Evolutionary conservation across 2,797 vertebrate genomes (phyloP).

Genomic region (Helostoma temminkii): DNA sequence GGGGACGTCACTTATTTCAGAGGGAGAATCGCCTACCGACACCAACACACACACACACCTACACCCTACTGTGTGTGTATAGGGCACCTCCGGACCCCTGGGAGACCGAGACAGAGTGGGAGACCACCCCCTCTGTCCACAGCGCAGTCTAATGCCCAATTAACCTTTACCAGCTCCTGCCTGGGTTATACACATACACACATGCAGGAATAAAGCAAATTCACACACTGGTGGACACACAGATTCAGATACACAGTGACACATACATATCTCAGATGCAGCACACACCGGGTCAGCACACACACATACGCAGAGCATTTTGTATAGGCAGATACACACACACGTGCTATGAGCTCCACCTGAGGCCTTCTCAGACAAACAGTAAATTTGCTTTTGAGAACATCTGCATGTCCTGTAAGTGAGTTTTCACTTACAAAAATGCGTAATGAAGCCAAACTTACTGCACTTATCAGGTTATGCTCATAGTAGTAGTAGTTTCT

Average conservation of each 20-base stretch:
- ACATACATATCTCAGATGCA: conserved; percentile 38
- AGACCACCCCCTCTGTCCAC: conserved; percentile 71
- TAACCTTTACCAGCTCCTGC: conserved; percentile 83
- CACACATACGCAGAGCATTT: conserved; percentile 15
- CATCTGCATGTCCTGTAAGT: conserved; percentile 18
- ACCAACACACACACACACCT: conserved; percentile 37
- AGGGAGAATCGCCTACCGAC: conserved; percentile 37
- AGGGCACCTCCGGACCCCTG: conserved; percentile 80
- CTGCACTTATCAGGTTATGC: too few relatives aligned
- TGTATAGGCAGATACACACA: conserved; percentile 14
- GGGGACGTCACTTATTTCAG: conserved; percentile 58
- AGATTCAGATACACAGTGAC: conserved; percentile 7
- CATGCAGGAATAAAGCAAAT: conserved; percentile 20
- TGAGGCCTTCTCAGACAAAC: conserved; percentile 42
- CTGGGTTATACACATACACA: conserved; percentile 46
- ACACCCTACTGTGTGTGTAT: conserved; percentile 70
- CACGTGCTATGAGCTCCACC: conserved; percentile 43
- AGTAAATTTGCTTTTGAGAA: not conserved
- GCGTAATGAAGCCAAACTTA: too few relatives aligned
- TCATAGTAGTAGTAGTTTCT: too few relatives aligned
- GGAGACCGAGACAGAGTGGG: conserved; percentile 63
- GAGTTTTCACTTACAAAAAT: too few relatives aligned
- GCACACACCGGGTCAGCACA: conserved; percentile 6
- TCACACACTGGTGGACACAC: conserved; percentile 28
- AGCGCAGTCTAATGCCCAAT: conserved; percentile 85